Conservation (phyloP, 2,113 vertebrate genomes). For the Engraulis encrasicolus region DNA sequence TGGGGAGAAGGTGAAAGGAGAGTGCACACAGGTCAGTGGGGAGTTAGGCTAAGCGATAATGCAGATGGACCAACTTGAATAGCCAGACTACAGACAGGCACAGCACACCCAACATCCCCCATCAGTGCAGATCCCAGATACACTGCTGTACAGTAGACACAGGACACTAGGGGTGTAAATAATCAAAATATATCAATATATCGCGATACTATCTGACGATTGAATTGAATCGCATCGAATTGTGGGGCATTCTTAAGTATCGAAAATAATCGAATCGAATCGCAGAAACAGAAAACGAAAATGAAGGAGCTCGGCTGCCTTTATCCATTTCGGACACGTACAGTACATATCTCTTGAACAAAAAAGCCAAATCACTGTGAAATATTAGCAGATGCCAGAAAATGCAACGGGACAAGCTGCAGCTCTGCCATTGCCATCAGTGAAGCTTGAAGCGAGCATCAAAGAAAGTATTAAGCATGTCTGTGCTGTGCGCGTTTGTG, state of each 20-base stretch:
- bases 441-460: slow-evolving; percentile 22
- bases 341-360: neutral
- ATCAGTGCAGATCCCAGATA: neutral
- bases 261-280: no score
- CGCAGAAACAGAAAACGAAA: neutral
- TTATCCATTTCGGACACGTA: neutral
- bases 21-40: neutral
- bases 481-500: neutral
- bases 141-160: neutral
- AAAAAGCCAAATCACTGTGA: no score
- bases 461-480: neutral
- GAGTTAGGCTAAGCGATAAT: neutral
- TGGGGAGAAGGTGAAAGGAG: no score
- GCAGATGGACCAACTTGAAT: neutral
- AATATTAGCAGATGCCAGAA: neutral
- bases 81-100: neutral
- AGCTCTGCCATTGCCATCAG: neutral
- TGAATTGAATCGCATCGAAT: no score
- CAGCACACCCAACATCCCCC: neutral
- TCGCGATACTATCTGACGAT: no score
- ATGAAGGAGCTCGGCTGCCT: neutral
- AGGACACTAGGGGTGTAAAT: no score
- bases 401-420: neutral
- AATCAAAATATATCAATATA: no score
- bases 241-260: no score